phyloP scores from a whole-genome alignment of 2,113 vertebrate genomes.

The Microcebus ravelobensis region DNA sequence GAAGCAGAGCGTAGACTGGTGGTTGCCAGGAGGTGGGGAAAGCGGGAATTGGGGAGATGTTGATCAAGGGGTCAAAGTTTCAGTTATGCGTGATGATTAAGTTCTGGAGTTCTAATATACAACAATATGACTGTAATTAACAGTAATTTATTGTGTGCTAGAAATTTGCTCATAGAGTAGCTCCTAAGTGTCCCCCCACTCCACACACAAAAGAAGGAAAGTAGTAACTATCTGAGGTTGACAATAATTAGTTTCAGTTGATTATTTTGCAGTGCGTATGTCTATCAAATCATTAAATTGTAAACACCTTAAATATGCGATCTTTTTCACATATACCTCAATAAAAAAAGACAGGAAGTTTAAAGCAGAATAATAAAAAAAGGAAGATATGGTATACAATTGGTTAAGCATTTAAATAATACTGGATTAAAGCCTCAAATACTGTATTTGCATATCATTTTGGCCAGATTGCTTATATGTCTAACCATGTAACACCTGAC shows the following conservation, averaged over 20 bases:
- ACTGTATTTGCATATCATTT: neutral
- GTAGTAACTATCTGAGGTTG: neutral
- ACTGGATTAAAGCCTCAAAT: neutral
- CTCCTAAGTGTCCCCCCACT: neutral
- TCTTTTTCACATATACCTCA: neutral
- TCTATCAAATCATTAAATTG: neutral
- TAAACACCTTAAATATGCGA: neutral
- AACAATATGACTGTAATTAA: neutral
- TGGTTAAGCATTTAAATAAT: neutral
- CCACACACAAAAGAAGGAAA: neutral
- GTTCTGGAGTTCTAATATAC: neutral
- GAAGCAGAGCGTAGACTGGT: neutral
- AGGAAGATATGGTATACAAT: neutral
- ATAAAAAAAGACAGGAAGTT: neutral
- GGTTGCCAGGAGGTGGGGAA: neutral
- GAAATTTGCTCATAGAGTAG: neutral
- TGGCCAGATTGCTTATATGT: neutral
- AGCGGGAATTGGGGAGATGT: neutral
- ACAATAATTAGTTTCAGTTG: neutral
- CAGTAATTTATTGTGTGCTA: neutral
- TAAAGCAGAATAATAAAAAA: slow-evolving; percentile 14
- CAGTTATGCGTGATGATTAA: neutral
- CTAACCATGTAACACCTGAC: neutral
- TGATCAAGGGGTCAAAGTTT: neutral
- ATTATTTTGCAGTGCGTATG: neutral